Conservation (phyloP, 2,113 vertebrate genomes). For the Gymnobelideus leadbeateri region DNA sequence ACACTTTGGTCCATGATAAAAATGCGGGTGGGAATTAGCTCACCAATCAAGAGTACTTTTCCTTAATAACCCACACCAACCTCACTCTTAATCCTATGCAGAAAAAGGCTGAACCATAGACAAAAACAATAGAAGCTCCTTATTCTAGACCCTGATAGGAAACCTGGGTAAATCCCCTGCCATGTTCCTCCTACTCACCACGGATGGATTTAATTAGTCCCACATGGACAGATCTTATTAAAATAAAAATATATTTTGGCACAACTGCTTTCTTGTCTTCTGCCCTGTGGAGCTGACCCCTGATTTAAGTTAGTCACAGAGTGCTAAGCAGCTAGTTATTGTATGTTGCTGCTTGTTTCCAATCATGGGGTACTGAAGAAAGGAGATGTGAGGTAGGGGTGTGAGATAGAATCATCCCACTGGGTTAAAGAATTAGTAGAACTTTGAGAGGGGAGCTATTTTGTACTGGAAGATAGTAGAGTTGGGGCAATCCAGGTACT, state of each 20-base stretch:
- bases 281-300: constrained; percentile 61
- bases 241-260: constrained; percentile 75
- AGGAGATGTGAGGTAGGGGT: constrained; percentile 60
- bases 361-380: constrained; percentile 60
- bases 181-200: constrained; percentile 65
- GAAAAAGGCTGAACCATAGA: neutral
- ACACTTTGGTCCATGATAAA: constrained; percentile 64
- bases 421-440: constrained; percentile 72
- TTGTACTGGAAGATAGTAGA: neutral
- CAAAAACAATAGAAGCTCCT: constrained; percentile 77
- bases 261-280: constrained; percentile 66
- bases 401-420: constrained; percentile 52
- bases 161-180: constrained; percentile 64
- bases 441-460: constrained; percentile 42
- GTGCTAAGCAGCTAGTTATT: constrained; percentile 62
- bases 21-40: constrained; percentile 42
- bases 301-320: constrained; percentile 64
- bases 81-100: constrained; percentile 32
- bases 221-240: constrained; percentile 77
- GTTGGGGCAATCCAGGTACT: neutral
- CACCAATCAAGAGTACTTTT: constrained; percentile 11
- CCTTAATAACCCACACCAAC: constrained; percentile 38
- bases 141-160: constrained; percentile 67
- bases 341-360: constrained; percentile 48
- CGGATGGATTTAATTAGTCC: constrained; percentile 80